phyloP scores from a whole-genome alignment of 2,113 vertebrate genomes.

The Antigone vipio region DNA sequence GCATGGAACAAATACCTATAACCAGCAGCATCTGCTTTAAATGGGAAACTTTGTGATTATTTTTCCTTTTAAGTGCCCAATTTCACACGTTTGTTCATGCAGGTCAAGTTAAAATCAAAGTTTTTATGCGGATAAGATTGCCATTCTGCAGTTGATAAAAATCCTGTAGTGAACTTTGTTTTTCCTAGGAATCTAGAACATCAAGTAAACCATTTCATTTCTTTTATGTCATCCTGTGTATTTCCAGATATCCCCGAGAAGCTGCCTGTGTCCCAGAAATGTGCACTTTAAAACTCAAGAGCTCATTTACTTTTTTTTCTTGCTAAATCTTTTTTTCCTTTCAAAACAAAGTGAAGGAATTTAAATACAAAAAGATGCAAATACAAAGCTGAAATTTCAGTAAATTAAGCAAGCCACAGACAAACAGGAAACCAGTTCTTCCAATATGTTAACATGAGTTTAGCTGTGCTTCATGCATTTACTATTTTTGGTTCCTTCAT shows the following conservation, averaged over 20 bases:
- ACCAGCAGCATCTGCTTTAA: not conserved
- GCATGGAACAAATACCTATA: not conserved
- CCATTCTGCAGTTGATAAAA: not conserved
- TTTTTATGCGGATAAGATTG: not conserved
- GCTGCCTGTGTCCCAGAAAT: not conserved
- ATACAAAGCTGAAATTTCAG: not conserved
- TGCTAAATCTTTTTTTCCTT: not conserved
- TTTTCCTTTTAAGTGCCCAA: not conserved
- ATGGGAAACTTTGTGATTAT: not conserved
- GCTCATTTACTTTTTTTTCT: not conserved
- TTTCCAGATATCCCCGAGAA: not conserved
- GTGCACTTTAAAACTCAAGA: not conserved
- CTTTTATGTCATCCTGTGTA: not conserved
- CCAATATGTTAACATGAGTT: not conserved
- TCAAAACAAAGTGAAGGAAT: constrained; percentile 1
- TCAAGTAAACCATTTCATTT: not conserved
- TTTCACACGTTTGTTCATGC: not conserved
- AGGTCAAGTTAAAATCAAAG: not conserved
- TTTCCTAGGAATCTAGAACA: not conserved
- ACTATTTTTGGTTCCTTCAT: not conserved
- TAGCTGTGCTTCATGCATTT: not conserved
- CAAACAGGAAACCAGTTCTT: constrained; percentile 8
- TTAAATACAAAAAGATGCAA: constrained; percentile 17
- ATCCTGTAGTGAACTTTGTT: not conserved
- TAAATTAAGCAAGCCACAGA: not conserved